These are phyloP conservation scores for Adela reaumurella DNA, from an alignment of 2,888 invertebrate species.

Conservation along the genomic window DNA sequence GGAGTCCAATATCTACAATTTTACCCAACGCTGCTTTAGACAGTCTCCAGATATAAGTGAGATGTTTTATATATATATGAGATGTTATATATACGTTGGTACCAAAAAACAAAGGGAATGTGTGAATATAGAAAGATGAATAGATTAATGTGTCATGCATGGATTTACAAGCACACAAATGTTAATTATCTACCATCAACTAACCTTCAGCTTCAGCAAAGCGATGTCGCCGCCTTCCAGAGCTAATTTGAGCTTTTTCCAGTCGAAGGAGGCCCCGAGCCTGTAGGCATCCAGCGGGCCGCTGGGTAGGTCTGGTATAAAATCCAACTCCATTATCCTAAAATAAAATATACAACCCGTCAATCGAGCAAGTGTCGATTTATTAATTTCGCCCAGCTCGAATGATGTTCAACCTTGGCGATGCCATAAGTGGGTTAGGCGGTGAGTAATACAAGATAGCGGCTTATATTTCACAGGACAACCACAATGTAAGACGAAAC, in stretches of 20 bases:
- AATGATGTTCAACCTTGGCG: not conserved
- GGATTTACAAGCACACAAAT: too few relatives aligned
- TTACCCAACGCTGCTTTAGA: too few relatives aligned
- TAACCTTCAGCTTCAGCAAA: conserved; percentile 73
- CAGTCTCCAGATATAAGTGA: too few relatives aligned
- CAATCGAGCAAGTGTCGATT: not conserved
- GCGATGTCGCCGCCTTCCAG: conserved; percentile 76
- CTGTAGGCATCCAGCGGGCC: conserved; percentile 80
- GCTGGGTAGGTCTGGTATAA: conserved; percentile 64
- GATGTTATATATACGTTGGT: too few relatives aligned
- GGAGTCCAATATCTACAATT: too few relatives aligned
- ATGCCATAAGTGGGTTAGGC: not conserved
- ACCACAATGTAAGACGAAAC: not conserved
- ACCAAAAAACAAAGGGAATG: too few relatives aligned
- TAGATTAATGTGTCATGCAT: too few relatives aligned
- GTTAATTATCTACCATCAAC: too few relatives aligned
- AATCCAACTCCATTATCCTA: conserved; percentile 36
- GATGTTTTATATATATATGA: too few relatives aligned
- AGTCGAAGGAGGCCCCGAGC: conserved; percentile 76
- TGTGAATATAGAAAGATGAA: too few relatives aligned
- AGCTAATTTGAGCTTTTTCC: conserved; percentile 78
- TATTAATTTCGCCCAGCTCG: not conserved
- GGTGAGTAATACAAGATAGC: not conserved
- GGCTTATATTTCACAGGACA: not conserved
- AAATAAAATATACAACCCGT: not conserved